phyloP scores from a whole-genome alignment of 2,113 vertebrate species.

The Tychaedon coryphoeus region DNA sequence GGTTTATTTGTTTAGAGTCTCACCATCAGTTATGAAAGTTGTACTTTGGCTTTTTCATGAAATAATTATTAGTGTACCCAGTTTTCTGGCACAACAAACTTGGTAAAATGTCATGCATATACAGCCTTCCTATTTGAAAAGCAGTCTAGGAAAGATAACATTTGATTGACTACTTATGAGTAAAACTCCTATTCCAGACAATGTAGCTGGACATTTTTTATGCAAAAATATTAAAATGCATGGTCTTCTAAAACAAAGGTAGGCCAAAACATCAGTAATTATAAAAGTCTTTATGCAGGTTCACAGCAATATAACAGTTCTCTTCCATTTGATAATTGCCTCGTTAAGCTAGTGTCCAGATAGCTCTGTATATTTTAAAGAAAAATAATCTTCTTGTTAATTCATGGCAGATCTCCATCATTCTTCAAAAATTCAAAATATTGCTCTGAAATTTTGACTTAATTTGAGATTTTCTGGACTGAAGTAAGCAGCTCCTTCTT shows the following conservation, averaged over 20 bases:
- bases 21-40: neutral
- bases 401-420: neutral
- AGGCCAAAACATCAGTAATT: slow-evolving; percentile 49
- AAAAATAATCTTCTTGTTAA: slow-evolving; percentile 44
- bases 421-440: neutral
- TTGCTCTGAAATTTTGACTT: neutral
- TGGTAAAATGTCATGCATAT: neutral
- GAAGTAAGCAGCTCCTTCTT: neutral
- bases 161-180: slow-evolving; percentile 31
- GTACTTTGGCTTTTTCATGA: neutral
- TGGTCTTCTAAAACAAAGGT: slow-evolving; percentile 28
- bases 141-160: slow-evolving; percentile 3
- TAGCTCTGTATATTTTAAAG: slow-evolving; percentile 47
- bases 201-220: neutral
- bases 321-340: slow-evolving; percentile 71
- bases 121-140: neutral
- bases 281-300: slow-evolving; percentile 51
- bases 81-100: neutral
- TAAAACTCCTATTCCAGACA: slow-evolving; percentile 36
- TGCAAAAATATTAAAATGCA: slow-evolving; percentile 37
- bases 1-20: neutral
- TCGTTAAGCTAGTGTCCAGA: slow-evolving; percentile 57
- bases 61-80: neutral
- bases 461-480: neutral
- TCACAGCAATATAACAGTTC: slow-evolving; percentile 28